Evolutionary conservation across 2,888 invertebrate species (phyloP).

Genomic region (Lysandra bellargus): DNA sequence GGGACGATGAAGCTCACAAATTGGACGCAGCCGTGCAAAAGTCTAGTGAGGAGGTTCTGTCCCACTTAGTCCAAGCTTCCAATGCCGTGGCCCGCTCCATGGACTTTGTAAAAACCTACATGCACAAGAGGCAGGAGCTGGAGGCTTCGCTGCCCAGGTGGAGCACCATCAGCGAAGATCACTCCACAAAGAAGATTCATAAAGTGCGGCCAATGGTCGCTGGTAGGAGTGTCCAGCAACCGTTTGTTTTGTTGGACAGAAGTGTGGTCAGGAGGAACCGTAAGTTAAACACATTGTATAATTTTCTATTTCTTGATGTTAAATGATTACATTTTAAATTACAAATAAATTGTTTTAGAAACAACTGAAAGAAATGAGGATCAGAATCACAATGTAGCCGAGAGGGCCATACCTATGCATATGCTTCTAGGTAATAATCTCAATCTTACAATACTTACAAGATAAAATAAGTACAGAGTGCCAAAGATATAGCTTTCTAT

Average conservation of each 20-base stretch:
- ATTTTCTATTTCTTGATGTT: background rate
- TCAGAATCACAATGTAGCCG: conserved; percentile 51
- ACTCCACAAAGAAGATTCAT: conserved; percentile 58
- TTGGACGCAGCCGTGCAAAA: conserved; percentile 60
- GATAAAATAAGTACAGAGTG: background rate
- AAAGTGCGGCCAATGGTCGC: conserved; percentile 66
- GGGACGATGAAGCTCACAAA: conserved; percentile 55
- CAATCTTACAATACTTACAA: background rate
- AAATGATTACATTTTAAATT: background rate
- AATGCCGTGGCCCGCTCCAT: conserved; percentile 58
- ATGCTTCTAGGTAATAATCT: conserved; percentile 63
- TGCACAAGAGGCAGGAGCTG: conserved; percentile 55
- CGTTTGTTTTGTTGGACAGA: conserved; percentile 66
- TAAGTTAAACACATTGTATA: background rate
- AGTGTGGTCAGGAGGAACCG: conserved; percentile 53
- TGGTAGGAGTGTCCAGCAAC: conserved; percentile 69
- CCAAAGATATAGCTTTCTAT: background rate
- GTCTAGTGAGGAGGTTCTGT: conserved; percentile 58
- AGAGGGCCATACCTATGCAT: conserved; percentile 63
- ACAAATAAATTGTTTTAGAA: conserved; percentile 46
- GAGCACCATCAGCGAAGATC: conserved; percentile 59
- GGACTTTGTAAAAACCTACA: conserved; percentile 55
- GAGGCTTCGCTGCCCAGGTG: conserved; percentile 56
- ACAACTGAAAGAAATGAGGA: conserved; percentile 50
- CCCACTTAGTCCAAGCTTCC: conserved; percentile 64